Evolutionary conservation across 2,797 vertebrate genomes (phyloP).

Genomic region (Mormyrus proboscirostris): DNA sequence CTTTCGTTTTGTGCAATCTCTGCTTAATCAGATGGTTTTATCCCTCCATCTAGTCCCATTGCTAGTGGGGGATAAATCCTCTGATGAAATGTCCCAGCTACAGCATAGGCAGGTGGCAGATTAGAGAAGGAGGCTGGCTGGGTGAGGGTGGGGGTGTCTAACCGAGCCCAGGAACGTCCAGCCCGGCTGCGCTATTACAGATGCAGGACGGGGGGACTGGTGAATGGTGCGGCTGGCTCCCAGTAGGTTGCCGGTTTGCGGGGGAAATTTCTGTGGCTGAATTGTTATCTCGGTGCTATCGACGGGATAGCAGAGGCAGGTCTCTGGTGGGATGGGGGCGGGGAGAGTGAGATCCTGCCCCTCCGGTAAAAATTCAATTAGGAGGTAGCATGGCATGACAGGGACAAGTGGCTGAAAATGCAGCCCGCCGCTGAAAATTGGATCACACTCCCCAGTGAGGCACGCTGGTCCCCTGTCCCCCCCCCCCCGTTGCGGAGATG

Average conservation of each 20-base stretch:
- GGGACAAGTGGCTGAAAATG: conserved; percentile 1
- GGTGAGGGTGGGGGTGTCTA: background rate
- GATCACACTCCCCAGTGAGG: conserved; percentile 22
- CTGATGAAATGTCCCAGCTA: background rate
- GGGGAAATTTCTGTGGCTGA: background rate
- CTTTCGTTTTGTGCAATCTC: background rate
- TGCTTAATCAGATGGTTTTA: background rate
- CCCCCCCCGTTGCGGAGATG: background rate
- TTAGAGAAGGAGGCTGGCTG: background rate
- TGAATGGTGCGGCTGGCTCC: background rate
- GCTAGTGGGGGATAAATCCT: background rate
- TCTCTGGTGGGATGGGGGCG: background rate
- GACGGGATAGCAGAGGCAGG: background rate
- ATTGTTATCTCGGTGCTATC: background rate
- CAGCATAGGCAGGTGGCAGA: background rate
- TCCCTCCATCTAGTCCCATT: background rate
- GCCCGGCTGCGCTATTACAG: background rate
- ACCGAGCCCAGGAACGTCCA: background rate
- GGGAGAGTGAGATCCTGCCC: background rate
- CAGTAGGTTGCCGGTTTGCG: background rate
- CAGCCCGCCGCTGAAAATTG: conserved; percentile 16
- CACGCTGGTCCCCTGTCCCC: background rate
- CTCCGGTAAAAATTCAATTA: conserved; percentile 23
- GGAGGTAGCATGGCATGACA: conserved; percentile 6
- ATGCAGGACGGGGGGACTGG: background rate